Conservation (phyloP, 2,797 vertebrate species). For the Tinamus major region DNA sequence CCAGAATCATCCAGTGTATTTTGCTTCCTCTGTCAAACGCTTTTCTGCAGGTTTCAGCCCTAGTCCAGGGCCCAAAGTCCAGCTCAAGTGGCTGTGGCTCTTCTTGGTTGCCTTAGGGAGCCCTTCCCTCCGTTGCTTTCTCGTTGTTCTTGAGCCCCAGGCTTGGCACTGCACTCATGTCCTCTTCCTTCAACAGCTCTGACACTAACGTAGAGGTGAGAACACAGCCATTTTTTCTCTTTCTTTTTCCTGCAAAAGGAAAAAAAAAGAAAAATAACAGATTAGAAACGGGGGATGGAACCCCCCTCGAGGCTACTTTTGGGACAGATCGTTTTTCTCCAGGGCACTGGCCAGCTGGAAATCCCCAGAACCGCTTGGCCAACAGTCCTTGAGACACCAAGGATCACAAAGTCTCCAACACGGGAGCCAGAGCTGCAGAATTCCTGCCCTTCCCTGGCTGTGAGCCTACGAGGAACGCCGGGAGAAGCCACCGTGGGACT, state of each 20-base stretch:
- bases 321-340: not conserved
- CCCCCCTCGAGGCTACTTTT: not conserved
- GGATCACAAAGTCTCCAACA: rapidly evolving
- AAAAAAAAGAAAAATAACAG: not conserved
- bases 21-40: constrained; percentile 15
- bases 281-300: not conserved
- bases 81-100: constrained; percentile 56
- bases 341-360: rapidly evolving
- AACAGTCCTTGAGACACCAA: not conserved
- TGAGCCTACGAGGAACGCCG: not conserved
- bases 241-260: constrained; percentile 85
- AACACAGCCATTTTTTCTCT: constrained; percentile 87
- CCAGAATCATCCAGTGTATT: constrained; percentile 24
- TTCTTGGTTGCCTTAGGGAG: constrained; percentile 46
- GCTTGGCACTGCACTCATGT: constrained; percentile 41
- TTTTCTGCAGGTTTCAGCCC: not conserved
- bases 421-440: rapidly evolving
- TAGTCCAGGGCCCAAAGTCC: not conserved
- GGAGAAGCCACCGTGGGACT: not conserved
- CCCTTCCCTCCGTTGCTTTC: not conserved
- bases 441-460: rapidly evolving
- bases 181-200: constrained; percentile 87
- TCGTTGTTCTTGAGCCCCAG: constrained; percentile 39
- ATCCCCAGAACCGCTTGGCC: not conserved
- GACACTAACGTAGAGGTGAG: constrained; percentile 90